phyloP scores from a whole-genome alignment of 2,888 invertebrate species.

The Drosophila longiperda region DNA sequence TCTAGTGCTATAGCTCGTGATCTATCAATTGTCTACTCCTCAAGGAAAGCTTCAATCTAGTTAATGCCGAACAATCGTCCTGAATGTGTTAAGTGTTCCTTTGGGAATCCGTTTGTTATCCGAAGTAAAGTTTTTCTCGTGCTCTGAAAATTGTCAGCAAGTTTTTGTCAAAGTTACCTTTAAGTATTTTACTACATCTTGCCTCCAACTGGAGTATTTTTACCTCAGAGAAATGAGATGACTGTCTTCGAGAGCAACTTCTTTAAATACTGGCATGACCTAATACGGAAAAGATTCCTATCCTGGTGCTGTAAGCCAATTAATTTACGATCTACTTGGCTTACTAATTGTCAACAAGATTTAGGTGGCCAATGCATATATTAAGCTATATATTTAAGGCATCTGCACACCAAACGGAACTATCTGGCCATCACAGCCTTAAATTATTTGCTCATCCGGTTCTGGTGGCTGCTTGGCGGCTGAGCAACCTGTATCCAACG shows the following conservation, averaged over 20 bases:
- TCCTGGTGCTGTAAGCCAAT: neutral
- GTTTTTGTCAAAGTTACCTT: neutral
- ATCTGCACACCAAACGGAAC: neutral
- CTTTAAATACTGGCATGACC: neutral
- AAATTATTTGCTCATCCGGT: neutral
- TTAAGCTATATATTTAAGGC: neutral
- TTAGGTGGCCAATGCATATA: neutral
- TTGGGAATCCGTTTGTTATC: neutral
- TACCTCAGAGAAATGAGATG: neutral
- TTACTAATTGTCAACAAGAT: neutral
- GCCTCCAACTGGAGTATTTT: neutral
- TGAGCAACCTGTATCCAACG: constrained; percentile 10
- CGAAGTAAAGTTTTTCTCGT: too few relatives aligned
- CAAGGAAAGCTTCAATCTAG: neutral
- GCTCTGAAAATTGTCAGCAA: too few relatives aligned
- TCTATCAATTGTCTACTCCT: neutral
- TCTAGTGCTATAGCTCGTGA: neutral
- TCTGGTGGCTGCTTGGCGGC: neutral
- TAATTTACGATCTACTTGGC: neutral
- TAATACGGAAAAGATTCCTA: neutral
- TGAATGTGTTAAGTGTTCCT: neutral
- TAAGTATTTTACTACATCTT: neutral
- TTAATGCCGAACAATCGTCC: neutral
- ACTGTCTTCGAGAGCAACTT: neutral
- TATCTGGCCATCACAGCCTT: neutral